A percentile compares a stretch with the other conserved stretches of the same genome.
Evolutionary conservation across 2,113 vertebrate genomes (phyloP).

Genomic region (Cryptotis parvus): DNA sequence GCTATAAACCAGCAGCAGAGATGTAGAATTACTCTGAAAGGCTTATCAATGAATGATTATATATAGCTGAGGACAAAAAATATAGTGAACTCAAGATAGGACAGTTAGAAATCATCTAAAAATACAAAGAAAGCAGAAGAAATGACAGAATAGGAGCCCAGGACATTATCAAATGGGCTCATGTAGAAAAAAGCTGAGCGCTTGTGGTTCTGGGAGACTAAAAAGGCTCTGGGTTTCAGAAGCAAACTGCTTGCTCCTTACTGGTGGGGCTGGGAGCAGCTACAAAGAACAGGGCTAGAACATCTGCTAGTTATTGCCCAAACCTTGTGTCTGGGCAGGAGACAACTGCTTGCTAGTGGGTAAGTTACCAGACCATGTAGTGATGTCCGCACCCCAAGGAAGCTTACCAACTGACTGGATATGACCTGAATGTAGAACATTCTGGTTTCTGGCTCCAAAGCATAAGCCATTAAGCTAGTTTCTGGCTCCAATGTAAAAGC

Average conservation of each 20-base stretch:
- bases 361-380: not conserved
- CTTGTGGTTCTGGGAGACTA: not conserved
- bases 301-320: not conserved
- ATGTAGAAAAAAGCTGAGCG: too few relatives aligned
- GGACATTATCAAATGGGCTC: too few relatives aligned
- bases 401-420: not conserved
- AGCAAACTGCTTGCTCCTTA: not conserved
- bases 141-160: too few relatives aligned
- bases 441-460: too few relatives aligned
- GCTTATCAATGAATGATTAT: not conserved
- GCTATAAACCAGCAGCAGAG: not conserved
- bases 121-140: slow-evolving; percentile 7
- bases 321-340: not conserved
- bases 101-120: not conserved
- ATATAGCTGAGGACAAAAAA: not conserved
- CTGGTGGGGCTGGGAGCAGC: not conserved
- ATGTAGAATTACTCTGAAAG: not conserved
- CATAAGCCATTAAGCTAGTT: too few relatives aligned
- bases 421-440: too few relatives aligned
- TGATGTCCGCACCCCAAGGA: not conserved
- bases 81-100: not conserved
- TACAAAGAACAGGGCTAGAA: not conserved
- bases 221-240: not conserved
- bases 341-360: too few relatives aligned
- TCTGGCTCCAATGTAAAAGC: too few relatives aligned